phyloP scores from a whole-genome alignment of 2,797 vertebrate species.

The Lagorchestes hirsutus region DNA sequence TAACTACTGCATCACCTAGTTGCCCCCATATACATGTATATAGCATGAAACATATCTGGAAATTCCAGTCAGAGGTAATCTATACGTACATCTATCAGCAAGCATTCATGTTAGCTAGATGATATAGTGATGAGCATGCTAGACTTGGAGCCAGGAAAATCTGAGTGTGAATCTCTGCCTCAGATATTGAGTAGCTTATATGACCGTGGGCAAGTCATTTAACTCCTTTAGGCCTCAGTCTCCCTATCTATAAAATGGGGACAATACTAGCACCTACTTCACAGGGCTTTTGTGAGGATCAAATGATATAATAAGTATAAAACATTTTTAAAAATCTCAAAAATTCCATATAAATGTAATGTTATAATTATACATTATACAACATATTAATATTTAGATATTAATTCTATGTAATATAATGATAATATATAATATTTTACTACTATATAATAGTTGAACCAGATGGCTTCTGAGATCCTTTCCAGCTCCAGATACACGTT shows the following conservation, averaged over 20 bases:
- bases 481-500: not conserved
- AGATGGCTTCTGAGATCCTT: not conserved
- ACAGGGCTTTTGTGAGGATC: not conserved
- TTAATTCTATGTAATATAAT: too few species aligned
- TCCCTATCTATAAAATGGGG: not conserved
- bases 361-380: not conserved
- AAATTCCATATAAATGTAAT: not conserved
- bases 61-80: not conserved
- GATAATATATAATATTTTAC: too few species aligned
- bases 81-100: not conserved
- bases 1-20: not conserved
- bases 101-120: not conserved
- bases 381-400: too few species aligned
- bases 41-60: not conserved
- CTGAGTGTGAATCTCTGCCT: not conserved
- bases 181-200: not conserved
- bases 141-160: not conserved
- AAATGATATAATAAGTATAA: not conserved
- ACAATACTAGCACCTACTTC: not conserved
- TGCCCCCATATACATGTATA: not conserved
- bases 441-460: not conserved
- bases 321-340: not conserved
- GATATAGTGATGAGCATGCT: not conserved
- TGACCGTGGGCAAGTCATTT: not conserved
- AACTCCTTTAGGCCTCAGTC: not conserved